A percentile compares a stretch with the other conserved stretches of the same genome.
phyloP scores from a whole-genome alignment of 2,113 vertebrate species.

The Apodemus speciosus region DNA sequence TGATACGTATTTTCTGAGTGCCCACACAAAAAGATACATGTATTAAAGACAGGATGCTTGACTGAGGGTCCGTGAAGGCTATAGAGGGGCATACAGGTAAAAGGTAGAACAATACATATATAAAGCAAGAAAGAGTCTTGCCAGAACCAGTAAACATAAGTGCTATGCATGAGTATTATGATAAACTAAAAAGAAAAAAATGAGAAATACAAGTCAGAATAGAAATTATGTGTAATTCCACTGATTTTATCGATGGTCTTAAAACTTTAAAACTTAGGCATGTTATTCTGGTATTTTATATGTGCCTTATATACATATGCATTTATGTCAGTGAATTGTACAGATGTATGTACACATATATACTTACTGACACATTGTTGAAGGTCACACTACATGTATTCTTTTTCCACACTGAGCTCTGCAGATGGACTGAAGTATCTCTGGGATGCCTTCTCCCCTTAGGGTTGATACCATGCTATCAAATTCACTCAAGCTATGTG shows the following conservation, averaged over 20 bases:
- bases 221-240: not conserved
- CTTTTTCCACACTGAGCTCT: not conserved
- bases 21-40: not conserved
- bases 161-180: not conserved
- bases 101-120: not conserved
- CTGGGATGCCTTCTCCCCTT: not conserved
- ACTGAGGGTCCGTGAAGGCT: not conserved
- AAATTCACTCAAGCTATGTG: not conserved
- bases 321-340: not conserved
- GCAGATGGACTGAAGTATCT: not conserved
- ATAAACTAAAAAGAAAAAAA: not conserved
- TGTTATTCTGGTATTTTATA: not conserved
- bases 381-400: not conserved
- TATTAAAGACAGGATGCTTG: not conserved
- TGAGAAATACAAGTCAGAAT: not conserved
- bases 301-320: not conserved
- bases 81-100: not conserved
- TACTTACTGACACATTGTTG: not conserved
- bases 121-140: conserved; percentile 22
- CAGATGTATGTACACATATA: not conserved
- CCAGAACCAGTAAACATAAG: not conserved
- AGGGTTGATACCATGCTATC: not conserved
- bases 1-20: not conserved
- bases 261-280: too few species aligned
- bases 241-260: not conserved